phyloP scores from a whole-genome alignment of 2,113 vertebrate genomes.

The Gopherus flavomarginatus region DNA sequence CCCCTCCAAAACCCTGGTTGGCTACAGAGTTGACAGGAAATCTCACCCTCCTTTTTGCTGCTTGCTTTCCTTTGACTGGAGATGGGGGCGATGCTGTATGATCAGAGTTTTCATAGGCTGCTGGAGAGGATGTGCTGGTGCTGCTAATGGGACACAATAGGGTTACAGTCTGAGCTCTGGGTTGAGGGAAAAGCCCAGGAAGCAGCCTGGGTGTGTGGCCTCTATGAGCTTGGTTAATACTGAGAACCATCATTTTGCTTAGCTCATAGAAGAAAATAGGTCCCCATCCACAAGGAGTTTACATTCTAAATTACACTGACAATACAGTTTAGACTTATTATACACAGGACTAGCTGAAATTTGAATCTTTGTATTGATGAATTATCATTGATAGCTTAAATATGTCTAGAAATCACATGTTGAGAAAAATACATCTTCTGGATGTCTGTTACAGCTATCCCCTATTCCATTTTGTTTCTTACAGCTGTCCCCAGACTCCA shows the following conservation, averaged over 20 bases:
- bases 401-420: background rate
- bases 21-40: background rate
- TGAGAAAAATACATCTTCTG: background rate
- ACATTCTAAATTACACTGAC: background rate
- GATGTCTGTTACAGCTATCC: too few relatives aligned
- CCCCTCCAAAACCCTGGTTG: background rate
- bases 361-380: background rate
- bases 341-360: background rate
- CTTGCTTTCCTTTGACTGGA: background rate
- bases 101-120: background rate
- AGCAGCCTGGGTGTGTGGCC: background rate
- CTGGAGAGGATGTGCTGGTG: background rate
- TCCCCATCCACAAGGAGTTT: background rate
- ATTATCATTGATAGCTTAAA: background rate
- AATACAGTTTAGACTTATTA: background rate
- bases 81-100: background rate
- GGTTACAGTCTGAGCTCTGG: background rate
- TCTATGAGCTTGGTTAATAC: background rate
- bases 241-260: background rate
- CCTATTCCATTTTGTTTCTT: too few relatives aligned
- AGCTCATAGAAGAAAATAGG: background rate
- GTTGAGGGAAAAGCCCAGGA: background rate
- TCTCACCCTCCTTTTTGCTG: background rate
- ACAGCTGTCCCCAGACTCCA: too few relatives aligned
- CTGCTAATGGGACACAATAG: background rate